A percentile compares a stretch with the other conserved stretches of the same genome.
phyloP scores from a whole-genome alignment of 2,888 invertebrate species.

The Portevinia maculata region DNA sequence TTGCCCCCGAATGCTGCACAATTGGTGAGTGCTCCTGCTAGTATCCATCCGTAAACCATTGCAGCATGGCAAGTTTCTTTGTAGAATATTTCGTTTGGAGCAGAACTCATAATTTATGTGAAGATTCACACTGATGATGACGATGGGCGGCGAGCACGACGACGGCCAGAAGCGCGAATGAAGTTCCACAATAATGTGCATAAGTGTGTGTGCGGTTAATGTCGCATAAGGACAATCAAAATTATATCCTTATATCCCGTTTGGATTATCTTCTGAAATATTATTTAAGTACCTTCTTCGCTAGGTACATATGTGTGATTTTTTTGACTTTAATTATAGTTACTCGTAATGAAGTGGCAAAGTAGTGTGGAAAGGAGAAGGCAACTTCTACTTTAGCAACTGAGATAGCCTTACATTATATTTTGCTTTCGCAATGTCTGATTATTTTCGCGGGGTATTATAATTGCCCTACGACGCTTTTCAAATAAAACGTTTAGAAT shows the following conservation, averaged over 20 bases:
- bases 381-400: no score
- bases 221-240: conserved; percentile 24
- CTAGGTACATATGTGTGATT: background rate
- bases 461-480: no score
- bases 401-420: no score
- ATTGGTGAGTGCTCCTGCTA: conserved; percentile 49
- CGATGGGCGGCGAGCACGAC: conserved; percentile 35
- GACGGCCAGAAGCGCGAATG: conserved; percentile 9
- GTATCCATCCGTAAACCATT: no score
- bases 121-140: conserved; percentile 58
- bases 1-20: conserved; percentile 62
- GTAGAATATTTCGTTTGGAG: conserved; percentile 51
- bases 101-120: conserved; percentile 65
- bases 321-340: conserved; percentile 7
- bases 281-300: background rate
- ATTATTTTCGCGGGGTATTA: no score
- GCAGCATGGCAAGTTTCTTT: conserved; percentile 65
- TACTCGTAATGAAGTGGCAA: conserved; percentile 9
- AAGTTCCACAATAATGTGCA: conserved; percentile 6
- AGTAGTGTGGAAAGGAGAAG: background rate
- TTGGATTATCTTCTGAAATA: conserved; percentile 14
- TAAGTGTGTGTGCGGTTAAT: conserved; percentile 6
- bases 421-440: no score
- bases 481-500: no score
- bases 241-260: conserved; percentile 30